phyloP scores from a whole-genome alignment of 2,888 invertebrate genomes.

The Mesorhabditis sp. region DNA sequence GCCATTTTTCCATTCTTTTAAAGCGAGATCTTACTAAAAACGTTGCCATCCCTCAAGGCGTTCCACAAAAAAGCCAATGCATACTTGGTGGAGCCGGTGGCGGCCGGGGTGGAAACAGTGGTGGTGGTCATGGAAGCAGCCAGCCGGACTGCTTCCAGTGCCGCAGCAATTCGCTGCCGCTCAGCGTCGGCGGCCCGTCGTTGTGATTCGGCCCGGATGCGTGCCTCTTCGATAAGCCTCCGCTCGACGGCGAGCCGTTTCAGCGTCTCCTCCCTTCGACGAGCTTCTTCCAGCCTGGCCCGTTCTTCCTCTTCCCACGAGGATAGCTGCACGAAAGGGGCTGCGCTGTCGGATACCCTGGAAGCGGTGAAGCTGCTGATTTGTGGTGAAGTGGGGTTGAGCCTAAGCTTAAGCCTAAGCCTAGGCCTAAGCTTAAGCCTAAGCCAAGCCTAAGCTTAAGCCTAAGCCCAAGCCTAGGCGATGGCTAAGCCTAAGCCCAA shows the following conservation, averaged over 20 bases:
- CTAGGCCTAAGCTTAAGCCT: too few relatives aligned
- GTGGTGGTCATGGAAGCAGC: not conserved
- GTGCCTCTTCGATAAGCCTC: not conserved
- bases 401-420: too few relatives aligned
- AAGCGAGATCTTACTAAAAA: too few relatives aligned
- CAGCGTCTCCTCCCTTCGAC: not conserved
- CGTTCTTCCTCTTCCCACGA: not conserved
- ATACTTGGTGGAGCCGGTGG: too few relatives aligned
- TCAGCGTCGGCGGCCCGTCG: not conserved
- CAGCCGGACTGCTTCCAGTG: not conserved
- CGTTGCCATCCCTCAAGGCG: too few relatives aligned
- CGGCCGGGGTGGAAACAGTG: not conserved
- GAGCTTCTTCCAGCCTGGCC: not conserved
- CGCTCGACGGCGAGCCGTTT: not conserved
- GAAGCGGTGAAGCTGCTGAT: not conserved
- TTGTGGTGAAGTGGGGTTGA: not conserved
- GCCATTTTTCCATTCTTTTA: too few relatives aligned
- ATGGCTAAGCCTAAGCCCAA: too few relatives aligned
- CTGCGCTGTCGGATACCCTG: not conserved
- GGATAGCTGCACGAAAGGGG: not conserved
- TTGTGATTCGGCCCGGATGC: not conserved
- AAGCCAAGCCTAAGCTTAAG: too few relatives aligned
- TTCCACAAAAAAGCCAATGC: too few relatives aligned
- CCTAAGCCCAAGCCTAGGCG: too few relatives aligned
- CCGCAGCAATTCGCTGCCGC: not conserved